Conservation (phyloP, 2,888 invertebrate genomes). For the Orthosia gracilis region DNA sequence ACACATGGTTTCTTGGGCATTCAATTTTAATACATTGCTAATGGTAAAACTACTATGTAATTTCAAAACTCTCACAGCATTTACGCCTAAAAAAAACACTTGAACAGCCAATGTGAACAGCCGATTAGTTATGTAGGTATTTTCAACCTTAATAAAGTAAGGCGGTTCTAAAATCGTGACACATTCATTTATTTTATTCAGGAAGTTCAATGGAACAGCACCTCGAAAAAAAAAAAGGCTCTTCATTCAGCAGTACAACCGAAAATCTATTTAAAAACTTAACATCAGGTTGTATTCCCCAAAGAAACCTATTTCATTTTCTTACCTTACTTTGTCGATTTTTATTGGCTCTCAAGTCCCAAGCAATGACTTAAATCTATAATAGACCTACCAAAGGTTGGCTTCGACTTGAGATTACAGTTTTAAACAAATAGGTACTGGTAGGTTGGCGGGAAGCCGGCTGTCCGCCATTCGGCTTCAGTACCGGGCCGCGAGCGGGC, state of each 20-base stretch:
- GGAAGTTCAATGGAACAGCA: neutral
- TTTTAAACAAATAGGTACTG: slow-evolving; percentile 59
- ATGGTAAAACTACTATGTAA: too few relatives aligned
- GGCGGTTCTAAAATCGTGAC: neutral
- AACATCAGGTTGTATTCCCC: too few relatives aligned
- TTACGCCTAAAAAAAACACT: too few relatives aligned
- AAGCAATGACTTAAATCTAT: slow-evolving; percentile 22
- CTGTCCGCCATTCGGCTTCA: slow-evolving; percentile 56
- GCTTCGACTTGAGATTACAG: slow-evolving; percentile 50
- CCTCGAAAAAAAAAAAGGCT: neutral
- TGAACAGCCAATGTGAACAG: too few relatives aligned
- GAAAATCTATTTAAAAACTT: neutral
- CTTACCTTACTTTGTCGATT: neutral
- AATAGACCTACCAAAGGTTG: slow-evolving; percentile 5
- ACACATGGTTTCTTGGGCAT: too few relatives aligned
- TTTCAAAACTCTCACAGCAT: too few relatives aligned
- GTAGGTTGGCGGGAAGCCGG: slow-evolving; percentile 47
- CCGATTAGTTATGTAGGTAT: too few relatives aligned
- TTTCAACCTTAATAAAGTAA: too few relatives aligned
- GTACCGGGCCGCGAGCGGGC: slow-evolving; percentile 58
- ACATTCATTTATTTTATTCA: too few relatives aligned
- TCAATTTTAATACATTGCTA: too few relatives aligned
- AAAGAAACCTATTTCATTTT: neutral
- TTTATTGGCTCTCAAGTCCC: slow-evolving; percentile 13
- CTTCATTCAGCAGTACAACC: neutral